phyloP scores from a whole-genome alignment of 2,888 invertebrate species.

The Didymodactylos carnosus region DNA sequence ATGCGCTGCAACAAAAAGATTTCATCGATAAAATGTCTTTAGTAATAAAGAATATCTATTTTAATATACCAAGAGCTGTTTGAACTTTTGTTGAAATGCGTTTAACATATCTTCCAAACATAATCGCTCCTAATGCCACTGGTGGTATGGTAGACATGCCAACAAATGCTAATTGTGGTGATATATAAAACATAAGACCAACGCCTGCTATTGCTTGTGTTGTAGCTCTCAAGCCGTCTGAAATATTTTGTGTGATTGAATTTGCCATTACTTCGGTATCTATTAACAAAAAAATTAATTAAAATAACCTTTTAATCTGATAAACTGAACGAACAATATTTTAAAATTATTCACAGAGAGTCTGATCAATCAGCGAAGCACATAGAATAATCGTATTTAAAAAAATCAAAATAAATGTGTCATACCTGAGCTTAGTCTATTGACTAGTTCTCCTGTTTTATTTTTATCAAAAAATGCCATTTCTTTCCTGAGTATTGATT shows the following conservation, averaged over 20 bases:
- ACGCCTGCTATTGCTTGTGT: conserved; percentile 69
- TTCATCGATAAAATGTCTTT: no score
- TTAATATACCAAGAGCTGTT: conserved; percentile 42
- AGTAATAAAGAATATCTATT: no score
- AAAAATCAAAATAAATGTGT: no score
- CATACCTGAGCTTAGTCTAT: conserved; percentile 63
- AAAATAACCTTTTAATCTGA: no score
- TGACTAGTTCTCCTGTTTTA: conserved; percentile 74
- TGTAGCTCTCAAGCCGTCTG: conserved; percentile 69
- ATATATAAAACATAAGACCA: conserved; percentile 87
- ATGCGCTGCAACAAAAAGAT: no score
- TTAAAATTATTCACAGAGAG: no score
- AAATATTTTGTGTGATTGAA: conserved; percentile 73
- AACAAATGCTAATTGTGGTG: conserved; percentile 62
- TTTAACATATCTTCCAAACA: conserved; percentile 51
- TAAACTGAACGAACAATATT: no score
- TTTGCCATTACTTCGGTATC: conserved; percentile 77
- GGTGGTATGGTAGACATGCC: conserved; percentile 74
- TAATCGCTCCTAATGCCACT: conserved; percentile 56
- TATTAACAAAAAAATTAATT: no score
- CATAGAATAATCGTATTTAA: no score
- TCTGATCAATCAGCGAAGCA: no score
- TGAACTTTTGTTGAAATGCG: conserved; percentile 57
- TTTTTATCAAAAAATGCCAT: conserved; percentile 71
- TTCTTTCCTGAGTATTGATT: conserved; percentile 44